Conservation (phyloP, 2,113 vertebrate species). For the Platycercus adscitus region DNA sequence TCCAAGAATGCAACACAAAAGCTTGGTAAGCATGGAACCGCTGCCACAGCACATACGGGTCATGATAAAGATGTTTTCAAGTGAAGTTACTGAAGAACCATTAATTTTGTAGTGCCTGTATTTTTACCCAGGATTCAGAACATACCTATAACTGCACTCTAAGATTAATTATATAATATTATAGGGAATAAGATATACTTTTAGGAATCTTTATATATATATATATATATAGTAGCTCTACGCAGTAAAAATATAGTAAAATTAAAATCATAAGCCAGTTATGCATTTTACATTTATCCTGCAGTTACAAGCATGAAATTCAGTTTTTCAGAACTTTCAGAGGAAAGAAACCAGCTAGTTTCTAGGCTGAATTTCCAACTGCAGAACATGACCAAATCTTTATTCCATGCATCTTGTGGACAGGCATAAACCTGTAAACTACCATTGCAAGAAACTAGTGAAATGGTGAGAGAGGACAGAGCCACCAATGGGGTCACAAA, state of each 20-base stretch:
- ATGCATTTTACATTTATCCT: not conserved
- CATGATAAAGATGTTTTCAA: not conserved
- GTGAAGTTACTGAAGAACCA: not conserved
- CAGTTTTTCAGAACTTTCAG: not conserved
- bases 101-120: not conserved
- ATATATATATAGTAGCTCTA: not conserved
- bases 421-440: not conserved
- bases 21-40: not conserved
- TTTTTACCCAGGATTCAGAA: not conserved
- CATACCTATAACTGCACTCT: not conserved
- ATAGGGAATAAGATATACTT: not conserved
- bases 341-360: not conserved
- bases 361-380: not conserved
- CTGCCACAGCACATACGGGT: accelerated
- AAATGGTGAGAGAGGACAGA: not conserved
- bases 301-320: not conserved
- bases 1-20: not conserved
- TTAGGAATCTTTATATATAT: not conserved
- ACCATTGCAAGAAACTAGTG: not conserved
- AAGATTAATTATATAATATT: not conserved
- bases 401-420: not conserved
- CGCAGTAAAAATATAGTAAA: not conserved
- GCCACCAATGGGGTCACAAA: not conserved
- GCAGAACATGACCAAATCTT: not conserved
- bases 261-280: not conserved